Evolutionary conservation across 2,113 vertebrate species (phyloP), one percentile per base, ranked within the genome.

Genomic region (Orycteropus afer): DNA sequence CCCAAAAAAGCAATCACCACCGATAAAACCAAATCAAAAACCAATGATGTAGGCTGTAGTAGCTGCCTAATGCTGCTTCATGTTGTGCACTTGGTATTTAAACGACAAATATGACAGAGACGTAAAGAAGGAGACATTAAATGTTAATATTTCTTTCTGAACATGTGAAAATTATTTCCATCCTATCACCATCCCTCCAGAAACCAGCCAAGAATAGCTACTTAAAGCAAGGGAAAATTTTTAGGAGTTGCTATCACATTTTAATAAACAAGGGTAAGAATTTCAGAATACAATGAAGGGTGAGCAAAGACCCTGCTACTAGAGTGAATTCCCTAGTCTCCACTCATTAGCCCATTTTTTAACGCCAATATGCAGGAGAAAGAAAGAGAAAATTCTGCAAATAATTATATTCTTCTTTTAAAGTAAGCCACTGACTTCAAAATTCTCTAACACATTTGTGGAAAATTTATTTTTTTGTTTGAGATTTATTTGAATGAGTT

Each of bases 401-500:
- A 96, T 91, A 91, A 95, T 95, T 84, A 40, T 82, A 93, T 93
- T 95, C 63, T 80, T 92, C 89, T 86, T 78, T 96, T 89, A 91
- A 95, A 96, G 89, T 73, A 89, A 97, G 87, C 29, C 77, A 96
- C 81, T 29, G 65, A 94, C 93, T 97, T 97, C 71, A 91, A 95
- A 94, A 97, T 94, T 97, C 77, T 96, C 92, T 91, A 96, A 92
- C 94, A 95, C 97, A 95, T 89, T 96, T 81, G 37, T 97, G 95
- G 95, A 98, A 98, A 97, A 57, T 27, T 7, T 69, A 59, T 73
- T 57, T 95, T 3, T 88, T 82, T 87, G 89, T 91, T 87, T 51
- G 93, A 97, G 97, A 98, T 98, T 98, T 97, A 98, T 97, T 97
- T 97, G 95, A 94, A 27, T 89, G 65, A 61, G 84, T 89, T 98